Evolutionary conservation across 1,140 invertebrate species (phyloP), one percentile per base, ranked within the genome.

Genomic region (Calycopis cecrops): DNA sequence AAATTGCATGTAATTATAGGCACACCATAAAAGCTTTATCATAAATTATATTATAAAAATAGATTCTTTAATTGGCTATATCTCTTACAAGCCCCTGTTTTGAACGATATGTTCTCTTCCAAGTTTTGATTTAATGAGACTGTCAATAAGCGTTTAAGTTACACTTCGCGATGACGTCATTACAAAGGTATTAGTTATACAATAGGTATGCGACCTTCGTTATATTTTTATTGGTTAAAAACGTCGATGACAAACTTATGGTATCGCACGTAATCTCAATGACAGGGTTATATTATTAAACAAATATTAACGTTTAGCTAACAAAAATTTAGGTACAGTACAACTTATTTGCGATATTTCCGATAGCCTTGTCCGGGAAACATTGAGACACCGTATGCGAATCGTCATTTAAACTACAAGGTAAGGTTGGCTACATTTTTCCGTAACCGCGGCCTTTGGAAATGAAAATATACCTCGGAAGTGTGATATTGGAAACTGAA

Each of bases 121-220:
- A 28, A 3, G 6, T 28, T 28, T 6, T 2, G 6, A 28, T 28
- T 2, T 28, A 28, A 6, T 28, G 6, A 28, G 6, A 28, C 2
- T 6, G 21, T 28, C n/a, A 6, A 6, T 28, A 2, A 28, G 6
- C 21, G 6, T 6, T 44, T 44, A 14, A 44, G 40, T 44, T 44
- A 44, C 14, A 44, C 17, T 17, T 9, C 6, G 17, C 17, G 1
- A 44, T 44, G 40, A 44, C 14, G 40, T 44, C 40, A 44, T 44
- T 8, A 4, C 38, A n/a, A n/a, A 28, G 40, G 2, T 16, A 37
- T n/a, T 44, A 44, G 14, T 17, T 44, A 44, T 44, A 44, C 40
- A 6, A 44, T 9, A 44, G 16, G 40, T 44, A 44, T 44, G 40
- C 40, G 40, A 44, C 40, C 40, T 44, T 44, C 14, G 16, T 44